Evolutionary conservation across 1,140 invertebrate species (phyloP).

Genomic region (Periplaneta americana): DNA sequence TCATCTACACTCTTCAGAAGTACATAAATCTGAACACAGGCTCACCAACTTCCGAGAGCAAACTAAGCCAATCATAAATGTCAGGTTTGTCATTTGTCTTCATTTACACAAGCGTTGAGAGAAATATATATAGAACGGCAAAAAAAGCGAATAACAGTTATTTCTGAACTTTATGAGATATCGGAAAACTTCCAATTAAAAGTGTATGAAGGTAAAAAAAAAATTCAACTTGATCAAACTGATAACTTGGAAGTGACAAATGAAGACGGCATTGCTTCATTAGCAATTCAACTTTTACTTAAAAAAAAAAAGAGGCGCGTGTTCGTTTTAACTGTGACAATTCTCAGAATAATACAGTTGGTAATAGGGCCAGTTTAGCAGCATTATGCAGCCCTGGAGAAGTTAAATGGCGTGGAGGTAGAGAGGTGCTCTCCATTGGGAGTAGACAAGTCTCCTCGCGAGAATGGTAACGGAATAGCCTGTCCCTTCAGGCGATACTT

Average conservation of each 20-base stretch:
- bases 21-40: neutral
- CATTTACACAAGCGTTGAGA: neutral
- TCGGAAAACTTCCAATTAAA: neutral
- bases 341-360: no score
- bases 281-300: no score
- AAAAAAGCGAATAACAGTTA: neutral
- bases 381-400: neutral
- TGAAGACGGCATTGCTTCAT: neutral
- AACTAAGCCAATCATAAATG: neutral
- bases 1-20: neutral
- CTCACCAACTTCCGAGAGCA: neutral
- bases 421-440: neutral
- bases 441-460: neutral
- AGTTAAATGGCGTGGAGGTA: neutral
- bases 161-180: neutral
- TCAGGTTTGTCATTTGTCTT: neutral
- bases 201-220: neutral
- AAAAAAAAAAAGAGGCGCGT: neutral
- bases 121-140: no score
- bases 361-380: neutral
- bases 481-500: neutral
- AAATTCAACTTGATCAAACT: neutral
- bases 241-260: neutral
- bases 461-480: neutral
- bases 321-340: neutral